Evolutionary conservation across 2,888 invertebrate species (phyloP).

Genomic region (Megalurothrips usitatus): DNA sequence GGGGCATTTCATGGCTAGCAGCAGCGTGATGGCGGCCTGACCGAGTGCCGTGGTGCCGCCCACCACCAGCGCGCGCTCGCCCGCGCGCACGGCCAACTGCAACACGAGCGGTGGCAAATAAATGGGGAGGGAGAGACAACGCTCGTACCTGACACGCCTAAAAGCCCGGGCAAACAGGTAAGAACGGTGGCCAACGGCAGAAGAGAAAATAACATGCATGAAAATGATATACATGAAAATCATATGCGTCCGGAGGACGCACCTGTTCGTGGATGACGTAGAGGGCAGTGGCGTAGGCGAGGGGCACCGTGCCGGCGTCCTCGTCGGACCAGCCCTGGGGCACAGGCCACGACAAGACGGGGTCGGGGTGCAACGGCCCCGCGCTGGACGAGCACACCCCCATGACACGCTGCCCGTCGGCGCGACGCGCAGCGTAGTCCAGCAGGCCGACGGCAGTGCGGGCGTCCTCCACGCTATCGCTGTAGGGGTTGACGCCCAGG

Average conservation of each 20-base stretch:
- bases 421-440: neutral
- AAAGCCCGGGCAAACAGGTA: no score
- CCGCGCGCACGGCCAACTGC: neutral
- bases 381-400: slow-evolving; percentile 15
- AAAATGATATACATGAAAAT: neutral
- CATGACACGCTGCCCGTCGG: neutral
- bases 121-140: no score
- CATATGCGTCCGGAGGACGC: neutral
- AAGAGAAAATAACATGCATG: no score
- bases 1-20: neutral
- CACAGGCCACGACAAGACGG: neutral
- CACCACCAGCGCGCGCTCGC: neutral
- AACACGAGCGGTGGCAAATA: neutral
- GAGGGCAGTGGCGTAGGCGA: neutral
- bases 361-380: neutral
- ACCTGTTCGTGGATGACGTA: neutral
- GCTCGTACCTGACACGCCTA: no score
- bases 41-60: neutral
- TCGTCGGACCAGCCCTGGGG: slow-evolving; percentile 5
- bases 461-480: neutral
- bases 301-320: neutral
- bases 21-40: neutral
- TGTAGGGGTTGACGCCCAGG: slow-evolving; percentile 12
- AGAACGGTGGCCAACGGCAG: no score
- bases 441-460: neutral